Base-by-base conservation (phyloP, 2,113 vertebrate genomes). In the Scomber scombrus region DNA sequence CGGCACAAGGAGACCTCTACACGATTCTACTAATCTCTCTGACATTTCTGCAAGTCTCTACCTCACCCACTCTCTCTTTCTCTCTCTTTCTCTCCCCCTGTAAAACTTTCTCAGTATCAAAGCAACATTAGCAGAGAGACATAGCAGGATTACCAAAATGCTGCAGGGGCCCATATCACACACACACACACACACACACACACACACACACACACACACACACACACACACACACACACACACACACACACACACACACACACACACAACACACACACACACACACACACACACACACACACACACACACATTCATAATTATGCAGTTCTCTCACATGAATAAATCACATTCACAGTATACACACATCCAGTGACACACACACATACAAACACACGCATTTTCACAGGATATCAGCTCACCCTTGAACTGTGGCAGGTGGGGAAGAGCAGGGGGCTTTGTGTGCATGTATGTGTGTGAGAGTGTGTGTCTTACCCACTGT, bases 351-450 rank as follows among this genome's bases (percentile, higher is more conserved):
- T 57, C 3, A 19, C 23, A 26, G 2, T 26, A 26, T 26, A 26
- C 23, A 1, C 8, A 47, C 18, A 14, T 49, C 46, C 21, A 47
- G 29, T 23, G 13, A 50, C 19, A 11, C n/a, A 69, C 13, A 47
- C 54, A 62, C 58, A 65, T 29, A n/a, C 58, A 50, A 51, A 43
- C 23, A 26, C 26, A 19, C 15, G 45, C 1, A 31, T 47, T 56
- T 47, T 61, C 57, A 23, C 54, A 78, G 58, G 67, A 46, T 55
- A 46, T 76, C 50, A 11, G 29, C 56, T 83, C 62, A 80, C 56
- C 60, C 50, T 81, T 71, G 26, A 85, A 82, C 56, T 63, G 47
- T 72, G 45, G 75, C 87, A 87, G 78, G 85, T 86, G 82, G 47
- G 67, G 80, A 49, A 26, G 47, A 81, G 62, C 67, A 70, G 63